Conservation (phyloP, 1,140 invertebrate species). For the Papilio polyxenes region DNA sequence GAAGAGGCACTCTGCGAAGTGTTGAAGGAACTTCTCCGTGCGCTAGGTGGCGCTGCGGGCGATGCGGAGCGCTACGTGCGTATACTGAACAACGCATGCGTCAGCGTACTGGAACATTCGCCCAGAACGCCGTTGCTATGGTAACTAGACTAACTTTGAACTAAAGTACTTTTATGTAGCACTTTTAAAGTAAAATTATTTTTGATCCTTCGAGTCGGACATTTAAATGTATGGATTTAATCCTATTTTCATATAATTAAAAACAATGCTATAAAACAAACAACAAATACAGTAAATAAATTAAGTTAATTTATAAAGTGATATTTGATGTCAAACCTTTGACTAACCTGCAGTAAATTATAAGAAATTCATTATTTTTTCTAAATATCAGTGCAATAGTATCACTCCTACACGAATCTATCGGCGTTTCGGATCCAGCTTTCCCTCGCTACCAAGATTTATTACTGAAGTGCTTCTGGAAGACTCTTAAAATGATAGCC, state of each 20-base stretch:
- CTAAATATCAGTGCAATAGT: constrained; percentile 76
- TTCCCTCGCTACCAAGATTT: constrained; percentile 88
- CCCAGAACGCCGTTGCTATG: constrained; percentile 90
- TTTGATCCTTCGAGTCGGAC: background rate
- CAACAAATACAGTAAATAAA: too few relatives aligned
- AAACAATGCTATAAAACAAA: too few relatives aligned
- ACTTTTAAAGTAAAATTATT: too few relatives aligned
- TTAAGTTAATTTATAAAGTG: too few relatives aligned
- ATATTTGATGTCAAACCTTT: too few relatives aligned
- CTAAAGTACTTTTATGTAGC: too few relatives aligned
- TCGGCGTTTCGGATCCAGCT: constrained; percentile 74
- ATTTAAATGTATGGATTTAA: background rate
- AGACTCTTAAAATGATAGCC: constrained; percentile 89
- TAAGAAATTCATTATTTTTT: constrained; percentile 64
- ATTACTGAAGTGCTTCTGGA: constrained; percentile 95
- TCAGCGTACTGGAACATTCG: constrained; percentile 90
- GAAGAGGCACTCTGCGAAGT: constrained; percentile 85
- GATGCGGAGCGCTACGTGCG: constrained; percentile 87
- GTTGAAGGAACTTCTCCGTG: constrained; percentile 84
- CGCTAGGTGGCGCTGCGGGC: constrained; percentile 74
- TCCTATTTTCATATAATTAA: too few relatives aligned
- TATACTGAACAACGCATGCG: constrained; percentile 90
- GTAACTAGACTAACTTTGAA: constrained; percentile 70
- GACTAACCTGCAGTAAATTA: too few relatives aligned
- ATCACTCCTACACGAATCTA: constrained; percentile 75